Conservation (phyloP, 1,140 invertebrate species). For the Psilanteris sp. region DNA sequence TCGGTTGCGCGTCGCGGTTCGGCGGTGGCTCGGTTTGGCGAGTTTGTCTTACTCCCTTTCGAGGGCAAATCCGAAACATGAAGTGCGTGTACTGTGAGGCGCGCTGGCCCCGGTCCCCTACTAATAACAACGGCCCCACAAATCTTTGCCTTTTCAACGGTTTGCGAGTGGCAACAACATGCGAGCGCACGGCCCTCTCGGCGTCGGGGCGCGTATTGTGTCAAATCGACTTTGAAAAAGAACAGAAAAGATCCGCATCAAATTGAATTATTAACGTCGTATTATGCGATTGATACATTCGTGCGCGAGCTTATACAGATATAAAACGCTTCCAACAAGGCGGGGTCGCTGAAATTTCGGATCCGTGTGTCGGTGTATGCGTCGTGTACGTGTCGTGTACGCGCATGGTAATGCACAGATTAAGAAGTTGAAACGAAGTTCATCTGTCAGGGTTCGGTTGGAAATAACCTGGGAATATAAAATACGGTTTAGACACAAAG, state of each 20-base stretch:
- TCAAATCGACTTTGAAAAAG: slow-evolving; percentile 43
- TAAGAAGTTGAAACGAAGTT: no score
- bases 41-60: slow-evolving; percentile 38
- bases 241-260: slow-evolving; percentile 36
- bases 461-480: no score
- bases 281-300: slow-evolving; percentile 26
- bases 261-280: slow-evolving; percentile 58
- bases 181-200: slow-evolving; percentile 53
- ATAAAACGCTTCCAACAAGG: no score
- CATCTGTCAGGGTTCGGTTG: no score
- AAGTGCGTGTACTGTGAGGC: slow-evolving; percentile 39
- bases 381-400: no score
- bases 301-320: no score
- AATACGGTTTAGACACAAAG: no score
- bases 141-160: slow-evolving; percentile 72
- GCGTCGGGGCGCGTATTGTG: slow-evolving; percentile 52
- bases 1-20: slow-evolving; percentile 32
- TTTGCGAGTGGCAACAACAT: slow-evolving; percentile 66
- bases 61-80: slow-evolving; percentile 62
- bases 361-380: no score
- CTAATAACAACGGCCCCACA: slow-evolving; percentile 69
- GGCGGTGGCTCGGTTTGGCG: slow-evolving; percentile 17
- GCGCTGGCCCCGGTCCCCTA: slow-evolving; percentile 51
- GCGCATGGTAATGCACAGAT: no score
- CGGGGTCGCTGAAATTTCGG: no score